phyloP scores from a whole-genome alignment of 1,140 invertebrate genomes.

The Papilio glaucus region DNA sequence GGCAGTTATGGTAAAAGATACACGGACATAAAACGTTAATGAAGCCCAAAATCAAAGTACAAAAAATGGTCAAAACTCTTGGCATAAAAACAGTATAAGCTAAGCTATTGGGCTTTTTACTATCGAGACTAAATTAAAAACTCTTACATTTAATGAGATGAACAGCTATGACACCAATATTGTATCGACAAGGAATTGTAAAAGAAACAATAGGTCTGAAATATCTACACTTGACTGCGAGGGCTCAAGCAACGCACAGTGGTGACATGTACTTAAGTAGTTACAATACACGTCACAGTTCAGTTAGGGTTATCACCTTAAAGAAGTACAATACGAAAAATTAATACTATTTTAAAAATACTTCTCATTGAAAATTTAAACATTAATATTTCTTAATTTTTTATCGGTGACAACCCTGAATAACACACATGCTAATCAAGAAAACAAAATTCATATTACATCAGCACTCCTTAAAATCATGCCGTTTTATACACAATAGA shows the following conservation, averaged over 20 bases:
- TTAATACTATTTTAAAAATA: not conserved
- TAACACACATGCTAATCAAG: constrained; percentile 28
- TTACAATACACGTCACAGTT: constrained; percentile 37
- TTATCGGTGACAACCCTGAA: constrained; percentile 10
- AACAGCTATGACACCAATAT: constrained; percentile 18
- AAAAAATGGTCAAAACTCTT: too few relatives aligned
- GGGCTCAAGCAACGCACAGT: constrained; percentile 74
- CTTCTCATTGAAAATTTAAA: not conserved
- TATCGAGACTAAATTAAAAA: constrained; percentile 15
- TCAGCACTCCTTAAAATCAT: not conserved
- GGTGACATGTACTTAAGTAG: constrained; percentile 45
- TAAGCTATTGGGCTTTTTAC: not conserved
- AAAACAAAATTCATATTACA: not conserved
- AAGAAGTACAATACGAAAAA: not conserved
- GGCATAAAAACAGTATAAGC: too few relatives aligned
- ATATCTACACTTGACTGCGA: constrained; percentile 76
- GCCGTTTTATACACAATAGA: not conserved
- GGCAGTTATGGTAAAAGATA: too few relatives aligned
- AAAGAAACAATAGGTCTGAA: constrained; percentile 62
- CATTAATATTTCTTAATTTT: too few relatives aligned
- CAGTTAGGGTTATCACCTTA: constrained; percentile 16
- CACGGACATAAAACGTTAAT: too few relatives aligned
- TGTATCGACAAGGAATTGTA: constrained; percentile 39
- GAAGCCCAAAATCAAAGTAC: too few relatives aligned
- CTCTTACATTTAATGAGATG: constrained; percentile 7